These are phyloP conservation scores for Apis mellifera DNA, from an alignment of 1,140 invertebrate species.

Conservation along the genomic window DNA sequence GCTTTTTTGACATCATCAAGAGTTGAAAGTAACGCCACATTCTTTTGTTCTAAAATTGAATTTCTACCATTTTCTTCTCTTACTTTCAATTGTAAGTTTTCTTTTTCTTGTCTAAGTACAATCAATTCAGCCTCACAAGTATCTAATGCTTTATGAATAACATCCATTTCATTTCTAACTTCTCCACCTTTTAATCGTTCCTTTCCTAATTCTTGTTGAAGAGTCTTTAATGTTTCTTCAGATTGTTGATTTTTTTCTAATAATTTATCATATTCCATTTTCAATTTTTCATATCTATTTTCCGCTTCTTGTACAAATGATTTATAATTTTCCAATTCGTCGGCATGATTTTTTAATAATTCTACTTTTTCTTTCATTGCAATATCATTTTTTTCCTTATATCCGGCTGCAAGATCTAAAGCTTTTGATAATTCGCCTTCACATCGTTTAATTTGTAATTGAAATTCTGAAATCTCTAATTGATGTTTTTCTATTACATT, in stretches of 20 bases:
- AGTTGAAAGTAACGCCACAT: conserved; percentile 77
- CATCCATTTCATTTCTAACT: conserved; percentile 78
- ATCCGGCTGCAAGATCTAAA: conserved; percentile 85
- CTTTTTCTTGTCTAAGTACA: conserved; percentile 82
- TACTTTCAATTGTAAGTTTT: conserved; percentile 79
- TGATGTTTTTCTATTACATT: conserved; percentile 73
- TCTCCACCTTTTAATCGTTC: conserved; percentile 73
- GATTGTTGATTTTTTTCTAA: conserved; percentile 69
- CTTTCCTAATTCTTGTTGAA: conserved; percentile 76
- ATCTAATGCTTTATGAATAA: conserved; percentile 81
- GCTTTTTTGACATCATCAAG: conserved; percentile 80
- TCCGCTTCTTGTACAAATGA: conserved; percentile 74
- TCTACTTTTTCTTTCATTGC: conserved; percentile 82
- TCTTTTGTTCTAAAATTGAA: conserved; percentile 80
- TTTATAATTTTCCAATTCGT: conserved; percentile 78
- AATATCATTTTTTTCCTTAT: conserved; percentile 85
- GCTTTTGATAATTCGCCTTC: conserved; percentile 86
- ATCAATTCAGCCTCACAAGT: conserved; percentile 82
- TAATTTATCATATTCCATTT: conserved; percentile 72
- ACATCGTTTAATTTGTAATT: conserved; percentile 83
- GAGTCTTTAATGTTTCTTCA: conserved; percentile 69
- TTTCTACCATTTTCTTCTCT: conserved; percentile 81
- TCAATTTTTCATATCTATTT: conserved; percentile 70
- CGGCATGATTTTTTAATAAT: conserved; percentile 71
- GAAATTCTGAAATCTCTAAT: conserved; percentile 67